Evolutionary conservation across 2,113 vertebrate genomes (phyloP), one percentile per base, ranked within the genome.

Genomic region (Salvelinus alpinus): DNA sequence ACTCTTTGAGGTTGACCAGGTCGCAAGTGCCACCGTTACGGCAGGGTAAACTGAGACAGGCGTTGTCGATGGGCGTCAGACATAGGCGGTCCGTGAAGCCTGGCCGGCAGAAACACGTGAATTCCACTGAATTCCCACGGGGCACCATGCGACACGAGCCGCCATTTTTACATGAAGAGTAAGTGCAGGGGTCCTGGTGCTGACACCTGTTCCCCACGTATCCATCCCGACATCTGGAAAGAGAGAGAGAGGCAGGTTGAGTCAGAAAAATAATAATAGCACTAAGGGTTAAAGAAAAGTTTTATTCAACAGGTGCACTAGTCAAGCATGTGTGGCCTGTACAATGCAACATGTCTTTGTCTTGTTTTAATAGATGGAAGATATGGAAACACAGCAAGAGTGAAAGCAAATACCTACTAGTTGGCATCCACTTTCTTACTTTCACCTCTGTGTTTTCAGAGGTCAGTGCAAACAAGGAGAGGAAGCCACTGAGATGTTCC

Each of bases 1-100:
- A 96, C 3, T 92, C 91, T 0, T 86, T 81, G 72, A 95, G 91
- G 0, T 82, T 92, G n/a, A 96, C 86, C 6, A 94, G 93, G 29
- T 95, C 94, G 0, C 97, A 98, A 71, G 92, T 95, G n/a, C 95
- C 97, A 2, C 97, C 97, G 0, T 98, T 98, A 64, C 90, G 95
- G 85, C 97, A 99, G 18, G 95, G 96, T 48, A 83, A 92, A 87
- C 86, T 92, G 74, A 95, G 79, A 81, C 97, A 99, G 54, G 80
- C 91, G 2, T 96, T 93, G 87, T 93, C 89, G 1, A 84, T 82
- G 13, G 94, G 93, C 0, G 94, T 97, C 77, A 94, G 87, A 88
- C 97, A 99, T 6, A 90, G 93, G 47, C 84, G 89, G 76, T 95
- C 96, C 0, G 90, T 92, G 94, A 89, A 98, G 81, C 96, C 97